phyloP scores from a whole-genome alignment of 2,888 invertebrate species.

The Oasisia sp. region DNA sequence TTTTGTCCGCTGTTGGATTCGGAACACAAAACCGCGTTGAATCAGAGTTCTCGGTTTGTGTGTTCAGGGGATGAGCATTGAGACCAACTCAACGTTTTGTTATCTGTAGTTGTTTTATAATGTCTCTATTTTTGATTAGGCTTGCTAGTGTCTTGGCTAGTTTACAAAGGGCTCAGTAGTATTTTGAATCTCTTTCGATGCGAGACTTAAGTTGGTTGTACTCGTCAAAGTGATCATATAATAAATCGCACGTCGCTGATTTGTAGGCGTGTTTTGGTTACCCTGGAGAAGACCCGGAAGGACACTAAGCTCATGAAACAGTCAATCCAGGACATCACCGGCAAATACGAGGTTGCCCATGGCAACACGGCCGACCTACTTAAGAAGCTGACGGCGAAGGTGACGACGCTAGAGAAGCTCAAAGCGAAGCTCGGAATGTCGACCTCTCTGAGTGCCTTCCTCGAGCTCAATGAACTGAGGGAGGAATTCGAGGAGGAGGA shows the following conservation, averaged over 20 bases:
- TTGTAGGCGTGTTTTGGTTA: constrained; percentile 45
- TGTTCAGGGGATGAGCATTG: too few relatives aligned
- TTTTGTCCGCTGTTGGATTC: too few relatives aligned
- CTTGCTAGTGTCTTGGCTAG: too few relatives aligned
- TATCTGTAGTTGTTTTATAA: too few relatives aligned
- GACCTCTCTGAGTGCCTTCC: constrained; percentile 62
- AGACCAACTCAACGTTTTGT: too few relatives aligned
- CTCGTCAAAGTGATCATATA: neutral
- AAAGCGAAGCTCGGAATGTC: constrained; percentile 51
- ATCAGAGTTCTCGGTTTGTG: too few relatives aligned
- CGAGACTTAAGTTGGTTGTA: neutral
- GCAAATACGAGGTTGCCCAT: constrained; percentile 58
- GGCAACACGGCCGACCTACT: constrained; percentile 55
- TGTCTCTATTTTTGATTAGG: too few relatives aligned
- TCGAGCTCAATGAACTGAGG: constrained; percentile 61
- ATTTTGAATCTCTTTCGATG: too few relatives aligned
- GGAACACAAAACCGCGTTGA: too few relatives aligned
- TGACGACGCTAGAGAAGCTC: constrained; percentile 56
- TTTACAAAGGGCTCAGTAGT: too few relatives aligned
- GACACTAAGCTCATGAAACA: constrained; percentile 63
- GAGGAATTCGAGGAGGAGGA: constrained; percentile 60
- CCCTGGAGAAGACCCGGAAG: constrained; percentile 61
- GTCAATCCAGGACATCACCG: constrained; percentile 57
- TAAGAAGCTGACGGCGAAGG: constrained; percentile 55
- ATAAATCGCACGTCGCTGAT: neutral